Evolutionary conservation across 2,888 invertebrate genomes (phyloP).

Genomic region (Hypena proboscidalis): DNA sequence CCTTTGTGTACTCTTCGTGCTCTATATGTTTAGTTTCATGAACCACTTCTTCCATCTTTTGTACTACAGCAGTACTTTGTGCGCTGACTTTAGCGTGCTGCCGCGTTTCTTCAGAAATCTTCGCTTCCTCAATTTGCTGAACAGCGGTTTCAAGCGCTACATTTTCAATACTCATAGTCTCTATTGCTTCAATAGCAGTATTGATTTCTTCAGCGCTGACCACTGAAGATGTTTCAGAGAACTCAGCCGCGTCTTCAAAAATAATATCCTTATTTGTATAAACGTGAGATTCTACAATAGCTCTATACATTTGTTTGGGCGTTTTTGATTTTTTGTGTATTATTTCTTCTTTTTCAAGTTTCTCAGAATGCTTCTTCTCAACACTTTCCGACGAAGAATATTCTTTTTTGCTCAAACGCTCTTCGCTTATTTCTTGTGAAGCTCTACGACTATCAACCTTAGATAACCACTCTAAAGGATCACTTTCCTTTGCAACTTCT

Average conservation of each 20-base stretch:
- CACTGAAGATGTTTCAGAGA: constrained; percentile 57
- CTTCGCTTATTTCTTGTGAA: constrained; percentile 39
- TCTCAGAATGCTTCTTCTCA: constrained; percentile 47
- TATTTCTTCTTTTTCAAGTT: constrained; percentile 42
- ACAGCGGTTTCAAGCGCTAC: constrained; percentile 40
- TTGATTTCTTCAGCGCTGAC: constrained; percentile 54
- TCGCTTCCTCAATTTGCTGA: constrained; percentile 39
- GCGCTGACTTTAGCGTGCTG: constrained; percentile 31
- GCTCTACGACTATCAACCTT: constrained; percentile 49
- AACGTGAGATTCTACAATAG: constrained; percentile 76
- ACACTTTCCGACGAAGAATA: constrained; percentile 40
- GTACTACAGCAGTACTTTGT: constrained; percentile 35
- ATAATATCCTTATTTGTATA: constrained; percentile 75
- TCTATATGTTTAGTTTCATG: constrained; percentile 35
- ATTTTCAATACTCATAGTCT: constrained; percentile 43
- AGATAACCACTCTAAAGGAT: constrained; percentile 64
- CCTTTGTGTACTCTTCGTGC: constrained; percentile 38
- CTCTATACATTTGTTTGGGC: constrained; percentile 67
- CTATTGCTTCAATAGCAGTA: constrained; percentile 41
- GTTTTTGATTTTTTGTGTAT: constrained; percentile 42
- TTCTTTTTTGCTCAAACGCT: constrained; percentile 36
- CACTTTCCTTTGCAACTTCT: constrained; percentile 56
- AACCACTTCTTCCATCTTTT: constrained; percentile 28
- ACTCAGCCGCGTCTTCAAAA: constrained; percentile 56
- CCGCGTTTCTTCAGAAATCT: constrained; percentile 39